Percentiles rank a stretch among this genome's conserved stretches.
Conservation (phyloP, 2,888 invertebrate genomes). For the Zaprionus lineosus region DNA sequence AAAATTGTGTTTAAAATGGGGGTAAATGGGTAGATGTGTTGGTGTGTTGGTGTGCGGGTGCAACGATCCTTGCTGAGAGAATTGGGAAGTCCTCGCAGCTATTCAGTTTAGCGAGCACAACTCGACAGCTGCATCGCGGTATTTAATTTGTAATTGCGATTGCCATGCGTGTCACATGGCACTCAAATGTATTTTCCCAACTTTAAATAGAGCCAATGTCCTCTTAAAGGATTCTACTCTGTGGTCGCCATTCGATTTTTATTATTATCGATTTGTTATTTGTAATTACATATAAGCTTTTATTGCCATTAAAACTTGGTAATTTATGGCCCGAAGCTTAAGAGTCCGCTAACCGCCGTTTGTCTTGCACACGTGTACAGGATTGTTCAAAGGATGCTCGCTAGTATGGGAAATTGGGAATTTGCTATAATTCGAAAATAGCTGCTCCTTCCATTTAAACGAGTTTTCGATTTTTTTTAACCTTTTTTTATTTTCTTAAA, state of each 20-base stretch:
- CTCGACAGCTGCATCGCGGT: slow-evolving; percentile 58
- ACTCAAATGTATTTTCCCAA: slow-evolving; percentile 8
- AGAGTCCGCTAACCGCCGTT: no score
- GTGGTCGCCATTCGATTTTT: not conserved
- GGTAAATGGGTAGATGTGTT: slow-evolving; percentile 1
- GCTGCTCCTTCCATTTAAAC: no score
- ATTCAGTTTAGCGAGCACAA: slow-evolving; percentile 32
- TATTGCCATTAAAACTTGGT: no score
- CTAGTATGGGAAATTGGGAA: no score
- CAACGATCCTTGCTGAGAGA: not conserved
- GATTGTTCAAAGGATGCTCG: no score
- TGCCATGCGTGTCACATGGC: slow-evolving; percentile 61
- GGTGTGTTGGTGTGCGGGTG: not conserved
- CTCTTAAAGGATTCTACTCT: slow-evolving; percentile 5
- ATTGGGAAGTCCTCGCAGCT: not conserved
- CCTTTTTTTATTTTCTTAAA: no score
- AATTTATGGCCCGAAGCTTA: no score
- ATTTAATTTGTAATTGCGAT: slow-evolving; percentile 72
- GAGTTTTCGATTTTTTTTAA: no score
- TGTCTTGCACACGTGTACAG: no score
- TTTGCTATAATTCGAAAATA: no score
- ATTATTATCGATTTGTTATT: no score
- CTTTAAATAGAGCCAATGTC: slow-evolving; percentile 16
- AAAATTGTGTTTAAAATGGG: slow-evolving; percentile 63
- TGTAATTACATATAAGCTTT: no score